Evolutionary conservation across 2,888 invertebrate species (phyloP).

Genomic region (Poecilobothrus nobilitatus): DNA sequence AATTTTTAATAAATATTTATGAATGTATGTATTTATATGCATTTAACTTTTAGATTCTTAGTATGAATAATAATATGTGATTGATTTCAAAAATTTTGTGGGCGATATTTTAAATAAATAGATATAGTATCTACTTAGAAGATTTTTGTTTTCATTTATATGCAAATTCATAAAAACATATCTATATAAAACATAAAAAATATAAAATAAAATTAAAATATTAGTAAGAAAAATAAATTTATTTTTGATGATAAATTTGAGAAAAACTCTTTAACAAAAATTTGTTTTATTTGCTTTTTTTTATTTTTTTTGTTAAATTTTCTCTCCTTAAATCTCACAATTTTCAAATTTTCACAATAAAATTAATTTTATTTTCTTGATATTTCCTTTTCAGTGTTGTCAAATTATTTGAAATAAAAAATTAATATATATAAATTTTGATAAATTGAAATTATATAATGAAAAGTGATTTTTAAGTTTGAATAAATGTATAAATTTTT

Average conservation of each 20-base stretch:
- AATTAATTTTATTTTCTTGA: background rate
- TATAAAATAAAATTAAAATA: background rate
- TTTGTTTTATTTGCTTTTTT: too few relatives aligned
- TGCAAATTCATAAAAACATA: too few relatives aligned
- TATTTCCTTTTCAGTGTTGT: background rate
- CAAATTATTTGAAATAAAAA: background rate
- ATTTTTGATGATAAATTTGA: background rate
- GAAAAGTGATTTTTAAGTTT: too few relatives aligned
- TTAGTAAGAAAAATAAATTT: background rate
- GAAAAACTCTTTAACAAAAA: background rate
- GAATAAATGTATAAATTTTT: too few relatives aligned
- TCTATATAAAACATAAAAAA: too few relatives aligned
- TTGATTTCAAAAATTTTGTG: background rate
- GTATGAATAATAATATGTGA: background rate
- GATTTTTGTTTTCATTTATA: too few relatives aligned
- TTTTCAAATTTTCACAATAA: slow-evolving; percentile 3
- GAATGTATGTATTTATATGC: background rate
- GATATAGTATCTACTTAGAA: too few relatives aligned
- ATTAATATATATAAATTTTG: too few relatives aligned
- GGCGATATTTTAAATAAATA: background rate
- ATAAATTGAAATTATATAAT: too few relatives aligned
- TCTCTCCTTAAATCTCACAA: background rate
- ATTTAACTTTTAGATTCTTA: background rate
- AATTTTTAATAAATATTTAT: background rate
- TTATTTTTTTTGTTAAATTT: background rate